Evolutionary conservation across 2,888 invertebrate species (phyloP).

Genomic region (Hirtodrosophila trivittata): DNA sequence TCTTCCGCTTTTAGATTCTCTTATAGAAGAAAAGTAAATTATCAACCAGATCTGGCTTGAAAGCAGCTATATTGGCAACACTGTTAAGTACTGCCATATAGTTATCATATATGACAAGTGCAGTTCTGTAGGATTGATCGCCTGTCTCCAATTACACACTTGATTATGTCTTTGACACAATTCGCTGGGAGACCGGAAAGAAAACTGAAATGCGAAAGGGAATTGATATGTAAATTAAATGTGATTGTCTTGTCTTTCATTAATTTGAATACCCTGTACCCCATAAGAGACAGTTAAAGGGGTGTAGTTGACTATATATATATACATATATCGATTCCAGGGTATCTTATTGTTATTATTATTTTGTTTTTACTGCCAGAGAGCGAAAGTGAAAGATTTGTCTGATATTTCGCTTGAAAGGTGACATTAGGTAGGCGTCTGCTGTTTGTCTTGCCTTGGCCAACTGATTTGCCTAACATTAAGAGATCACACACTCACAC

Average conservation of each 20-base stretch:
- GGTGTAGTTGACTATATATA: no score
- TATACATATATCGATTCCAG: no score
- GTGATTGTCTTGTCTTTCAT: no score
- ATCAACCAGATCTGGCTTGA: no score
- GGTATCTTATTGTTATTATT: no score
- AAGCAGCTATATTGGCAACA: no score
- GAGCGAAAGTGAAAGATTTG: constrained; percentile 55
- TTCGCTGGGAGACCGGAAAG: constrained; percentile 30
- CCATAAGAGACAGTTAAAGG: no score
- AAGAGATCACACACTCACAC: constrained; percentile 1
- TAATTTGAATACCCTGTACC: no score
- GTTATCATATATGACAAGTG: constrained; percentile 17
- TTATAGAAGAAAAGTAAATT: no score
- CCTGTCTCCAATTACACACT: constrained; percentile 33
- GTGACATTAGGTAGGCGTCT: constrained; percentile 68
- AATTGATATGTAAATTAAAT: neutral
- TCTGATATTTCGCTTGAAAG: constrained; percentile 55
- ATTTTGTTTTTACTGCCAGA: constrained; percentile 10
- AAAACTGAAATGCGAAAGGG: constrained; percentile 4
- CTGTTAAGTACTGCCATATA: no score
- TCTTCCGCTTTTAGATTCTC: no score
- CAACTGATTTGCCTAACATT: constrained; percentile 14
- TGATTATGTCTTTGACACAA: constrained; percentile 27
- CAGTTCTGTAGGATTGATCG: constrained; percentile 22
- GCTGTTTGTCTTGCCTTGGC: constrained; percentile 27